phyloP scores from a whole-genome alignment of 1,140 invertebrate genomes.

The Dendrolimus kikuchii region DNA sequence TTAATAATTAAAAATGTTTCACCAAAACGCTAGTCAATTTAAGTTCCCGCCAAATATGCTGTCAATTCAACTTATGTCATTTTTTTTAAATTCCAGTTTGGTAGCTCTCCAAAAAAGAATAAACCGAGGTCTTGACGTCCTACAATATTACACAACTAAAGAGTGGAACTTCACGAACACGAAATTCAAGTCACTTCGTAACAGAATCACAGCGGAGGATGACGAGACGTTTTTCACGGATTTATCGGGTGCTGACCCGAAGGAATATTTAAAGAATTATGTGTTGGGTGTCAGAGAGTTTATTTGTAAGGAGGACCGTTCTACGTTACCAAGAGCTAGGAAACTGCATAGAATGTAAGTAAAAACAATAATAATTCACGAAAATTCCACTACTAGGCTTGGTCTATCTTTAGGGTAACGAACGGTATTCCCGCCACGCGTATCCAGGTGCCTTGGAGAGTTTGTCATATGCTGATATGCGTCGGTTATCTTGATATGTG shows the following conservation, averaged over 20 bases:
- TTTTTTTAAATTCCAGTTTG: conserved; percentile 63
- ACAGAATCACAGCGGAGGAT: conserved; percentile 75
- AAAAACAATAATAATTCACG: background rate
- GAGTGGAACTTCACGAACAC: conserved; percentile 88
- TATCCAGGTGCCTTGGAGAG: no score
- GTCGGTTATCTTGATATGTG: no score
- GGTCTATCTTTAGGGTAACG: background rate
- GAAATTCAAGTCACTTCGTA: conserved; percentile 61
- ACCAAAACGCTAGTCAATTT: no score
- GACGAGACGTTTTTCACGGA: conserved; percentile 75
- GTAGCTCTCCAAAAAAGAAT: conserved; percentile 78
- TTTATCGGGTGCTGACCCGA: conserved; percentile 64
- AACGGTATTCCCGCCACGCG: background rate
- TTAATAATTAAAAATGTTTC: no score
- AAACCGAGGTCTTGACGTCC: conserved; percentile 74
- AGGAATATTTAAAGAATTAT: conserved; percentile 80
- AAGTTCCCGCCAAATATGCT: no score
- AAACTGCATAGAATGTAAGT: conserved; percentile 68
- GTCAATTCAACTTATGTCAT: no score
- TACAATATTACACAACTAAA: conserved; percentile 91
- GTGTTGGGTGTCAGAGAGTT: conserved; percentile 81
- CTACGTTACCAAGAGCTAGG: conserved; percentile 79
- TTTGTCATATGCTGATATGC: no score
- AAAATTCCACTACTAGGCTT: background rate
- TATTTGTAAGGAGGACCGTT: conserved; percentile 83